Evolutionary conservation across 2,888 invertebrate species (phyloP).

Genomic region (Thelaira solivaga): DNA sequence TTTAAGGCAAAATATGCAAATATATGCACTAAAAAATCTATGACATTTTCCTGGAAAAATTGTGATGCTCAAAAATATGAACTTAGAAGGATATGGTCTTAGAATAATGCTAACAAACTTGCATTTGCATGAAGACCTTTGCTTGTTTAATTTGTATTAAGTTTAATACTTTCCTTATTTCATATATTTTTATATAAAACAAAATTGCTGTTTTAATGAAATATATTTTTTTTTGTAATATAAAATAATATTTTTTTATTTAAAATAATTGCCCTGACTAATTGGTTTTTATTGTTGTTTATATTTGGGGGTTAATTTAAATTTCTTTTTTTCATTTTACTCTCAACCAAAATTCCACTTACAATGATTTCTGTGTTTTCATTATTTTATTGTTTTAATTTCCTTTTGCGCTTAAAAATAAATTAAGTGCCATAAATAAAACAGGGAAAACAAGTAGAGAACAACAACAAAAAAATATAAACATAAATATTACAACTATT

Average conservation of each 20-base stretch:
- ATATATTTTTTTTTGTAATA: not conserved
- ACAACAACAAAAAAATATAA: too few species aligned
- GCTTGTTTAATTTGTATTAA: too few species aligned
- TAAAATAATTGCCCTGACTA: conserved; percentile 30
- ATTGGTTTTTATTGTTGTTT: conserved; percentile 7
- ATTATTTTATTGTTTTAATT: conserved; percentile 64
- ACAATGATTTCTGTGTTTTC: conserved; percentile 23
- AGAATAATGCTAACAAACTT: too few species aligned
- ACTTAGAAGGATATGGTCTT: too few species aligned
- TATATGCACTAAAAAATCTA: too few species aligned
- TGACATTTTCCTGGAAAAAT: too few species aligned
- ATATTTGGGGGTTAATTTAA: not conserved
- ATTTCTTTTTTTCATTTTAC: not conserved
- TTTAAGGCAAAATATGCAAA: too few species aligned
- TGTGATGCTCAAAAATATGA: too few species aligned
- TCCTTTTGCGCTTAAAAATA: conserved; percentile 48
- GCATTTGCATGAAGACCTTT: too few species aligned
- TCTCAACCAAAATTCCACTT: not conserved
- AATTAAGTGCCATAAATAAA: conserved; percentile 60
- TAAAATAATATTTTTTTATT: not conserved
- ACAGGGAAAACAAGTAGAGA: not conserved
- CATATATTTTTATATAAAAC: too few species aligned
- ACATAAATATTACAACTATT: conserved; percentile 35
- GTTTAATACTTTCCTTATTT: too few species aligned
- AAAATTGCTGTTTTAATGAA: too few species aligned